Conservation (phyloP, 2,113 vertebrate genomes). For the Myotis lucifugus region DNA sequence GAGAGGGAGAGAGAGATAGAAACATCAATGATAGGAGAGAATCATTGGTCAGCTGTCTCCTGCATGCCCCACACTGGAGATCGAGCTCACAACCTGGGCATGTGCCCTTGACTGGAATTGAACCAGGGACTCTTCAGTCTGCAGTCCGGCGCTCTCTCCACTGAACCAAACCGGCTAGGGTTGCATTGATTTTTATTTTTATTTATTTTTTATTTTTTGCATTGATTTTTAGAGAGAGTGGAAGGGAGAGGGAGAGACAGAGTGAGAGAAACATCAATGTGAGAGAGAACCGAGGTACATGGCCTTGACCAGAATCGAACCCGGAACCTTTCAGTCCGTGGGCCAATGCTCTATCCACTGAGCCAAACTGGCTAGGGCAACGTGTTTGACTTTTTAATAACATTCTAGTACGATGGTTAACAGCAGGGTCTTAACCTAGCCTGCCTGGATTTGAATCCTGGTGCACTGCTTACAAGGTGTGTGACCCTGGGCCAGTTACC, state of each 20-base stretch:
- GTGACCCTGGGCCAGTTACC: neutral
- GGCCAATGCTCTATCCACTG: neutral
- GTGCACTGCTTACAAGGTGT: neutral
- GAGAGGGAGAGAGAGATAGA: too few species aligned
- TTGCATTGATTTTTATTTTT: too few species aligned
- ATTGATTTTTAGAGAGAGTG: neutral
- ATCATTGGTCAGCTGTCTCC: too few species aligned
- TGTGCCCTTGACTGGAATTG: too few species aligned
- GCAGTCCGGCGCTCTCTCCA: too few species aligned
- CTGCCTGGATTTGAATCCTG: neutral
- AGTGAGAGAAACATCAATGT: neutral
- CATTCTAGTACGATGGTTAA: neutral
- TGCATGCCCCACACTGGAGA: too few species aligned
- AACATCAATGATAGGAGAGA: too few species aligned
- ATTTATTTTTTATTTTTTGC: too few species aligned
- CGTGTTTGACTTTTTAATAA: neutral
- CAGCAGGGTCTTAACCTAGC: neutral
- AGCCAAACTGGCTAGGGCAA: neutral
- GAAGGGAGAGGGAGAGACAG: neutral
- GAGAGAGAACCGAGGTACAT: neutral
- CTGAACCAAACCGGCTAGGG: too few species aligned
- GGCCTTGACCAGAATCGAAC: neutral
- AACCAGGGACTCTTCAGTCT: too few species aligned
- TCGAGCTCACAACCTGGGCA: too few species aligned
- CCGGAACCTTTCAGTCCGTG: neutral